phyloP scores from a whole-genome alignment of 2,113 vertebrate species.

The Empidonax traillii region DNA sequence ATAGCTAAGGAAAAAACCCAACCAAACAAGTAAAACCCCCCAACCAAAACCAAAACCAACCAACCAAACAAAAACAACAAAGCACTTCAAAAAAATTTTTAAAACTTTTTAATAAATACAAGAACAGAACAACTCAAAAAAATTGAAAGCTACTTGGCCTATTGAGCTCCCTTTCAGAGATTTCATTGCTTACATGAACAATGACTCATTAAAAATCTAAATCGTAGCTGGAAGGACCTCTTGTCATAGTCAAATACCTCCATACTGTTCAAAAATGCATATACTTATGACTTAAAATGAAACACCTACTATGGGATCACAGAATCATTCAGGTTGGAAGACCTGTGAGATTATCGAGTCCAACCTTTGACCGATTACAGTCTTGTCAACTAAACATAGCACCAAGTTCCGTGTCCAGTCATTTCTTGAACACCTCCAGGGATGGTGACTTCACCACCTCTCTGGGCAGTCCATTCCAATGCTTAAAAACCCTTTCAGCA shows the following conservation, averaged over 20 bases:
- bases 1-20: neutral
- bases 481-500: neutral
- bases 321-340: neutral
- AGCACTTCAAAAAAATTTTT: neutral
- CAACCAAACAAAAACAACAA: neutral
- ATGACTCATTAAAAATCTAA: neutral
- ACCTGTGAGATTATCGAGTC: neutral
- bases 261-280: neutral
- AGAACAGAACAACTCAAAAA: neutral
- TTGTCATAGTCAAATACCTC: neutral
- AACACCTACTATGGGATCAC: neutral
- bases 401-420: neutral
- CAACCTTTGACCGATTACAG: neutral
- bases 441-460: neutral
- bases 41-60: no score
- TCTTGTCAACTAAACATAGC: fast-evolving
- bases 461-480: neutral
- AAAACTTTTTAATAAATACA: neutral
- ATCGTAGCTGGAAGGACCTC: neutral
- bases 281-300: neutral
- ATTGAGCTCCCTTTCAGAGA: neutral
- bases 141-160: neutral
- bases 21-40: neutral
- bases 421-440: neutral
- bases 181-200: neutral